Evolutionary conservation across 2,113 vertebrate species (phyloP).

Genomic region (Morone saxatilis): DNA sequence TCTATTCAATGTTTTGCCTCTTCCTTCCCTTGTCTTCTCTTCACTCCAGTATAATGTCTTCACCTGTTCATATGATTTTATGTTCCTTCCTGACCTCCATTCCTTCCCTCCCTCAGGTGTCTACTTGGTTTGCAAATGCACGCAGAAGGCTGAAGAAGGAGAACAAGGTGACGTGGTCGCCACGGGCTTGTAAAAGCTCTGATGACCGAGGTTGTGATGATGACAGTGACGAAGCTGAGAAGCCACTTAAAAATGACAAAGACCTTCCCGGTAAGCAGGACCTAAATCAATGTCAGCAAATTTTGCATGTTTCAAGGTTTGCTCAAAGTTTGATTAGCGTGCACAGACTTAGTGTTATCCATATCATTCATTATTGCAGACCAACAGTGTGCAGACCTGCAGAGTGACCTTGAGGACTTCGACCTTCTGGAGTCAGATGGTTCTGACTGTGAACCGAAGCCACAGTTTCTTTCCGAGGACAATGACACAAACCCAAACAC

Average conservation of each 20-base stretch:
- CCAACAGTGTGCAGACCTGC: conserved; percentile 82
- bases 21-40: background rate
- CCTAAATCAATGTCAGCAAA: background rate
- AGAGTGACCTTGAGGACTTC: conserved; percentile 94
- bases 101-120: conserved; percentile 76
- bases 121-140: conserved; percentile 95
- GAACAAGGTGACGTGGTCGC: conserved; percentile 95
- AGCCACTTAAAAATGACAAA: conserved; percentile 84
- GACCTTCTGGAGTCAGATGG: conserved; percentile 90
- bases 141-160: conserved; percentile 94
- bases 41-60: background rate
- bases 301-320: background rate
- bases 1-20: background rate
- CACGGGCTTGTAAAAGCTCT: conserved; percentile 89
- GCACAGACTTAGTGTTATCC: background rate
- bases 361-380: conserved; percentile 36
- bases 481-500: conserved; percentile 40
- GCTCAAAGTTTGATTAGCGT: background rate
- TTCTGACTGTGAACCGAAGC: conserved; percentile 89
- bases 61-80: background rate
- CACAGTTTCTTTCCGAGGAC: conserved; percentile 82
- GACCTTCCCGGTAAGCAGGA: conserved; percentile 84
- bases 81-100: background rate
- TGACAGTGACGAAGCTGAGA: conserved; percentile 88
- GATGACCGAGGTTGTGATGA: conserved; percentile 91